Conservation (phyloP, 2,888 invertebrate genomes). For the Ornithoptera alexandrae region DNA sequence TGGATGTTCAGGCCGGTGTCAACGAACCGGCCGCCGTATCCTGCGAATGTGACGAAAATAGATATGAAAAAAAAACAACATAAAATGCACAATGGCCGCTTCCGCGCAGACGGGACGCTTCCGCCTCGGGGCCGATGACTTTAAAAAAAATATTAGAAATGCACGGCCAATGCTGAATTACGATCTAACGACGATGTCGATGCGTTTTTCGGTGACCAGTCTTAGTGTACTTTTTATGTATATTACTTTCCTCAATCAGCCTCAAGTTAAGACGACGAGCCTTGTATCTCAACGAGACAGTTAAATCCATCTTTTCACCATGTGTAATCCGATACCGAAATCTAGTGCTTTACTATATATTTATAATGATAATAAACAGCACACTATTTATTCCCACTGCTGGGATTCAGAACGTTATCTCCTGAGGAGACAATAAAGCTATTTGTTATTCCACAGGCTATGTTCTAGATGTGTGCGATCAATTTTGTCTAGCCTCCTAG, state of each 20-base stretch:
- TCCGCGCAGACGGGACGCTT: conserved; percentile 63
- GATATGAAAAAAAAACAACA: conserved; percentile 54
- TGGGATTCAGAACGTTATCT: too few species aligned
- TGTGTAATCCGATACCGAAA: too few species aligned
- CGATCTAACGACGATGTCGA: conserved; percentile 52
- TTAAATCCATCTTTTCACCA: too few species aligned
- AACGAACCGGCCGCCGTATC: conserved; percentile 51
- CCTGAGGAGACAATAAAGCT: too few species aligned
- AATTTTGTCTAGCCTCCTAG: too few species aligned
- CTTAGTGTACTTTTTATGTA: neutral
- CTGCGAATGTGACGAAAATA: conserved; percentile 70
- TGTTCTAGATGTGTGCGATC: too few species aligned
- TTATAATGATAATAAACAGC: too few species aligned
- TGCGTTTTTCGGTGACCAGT: conserved; percentile 25
- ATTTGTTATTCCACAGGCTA: too few species aligned
- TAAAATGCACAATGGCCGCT: conserved; percentile 64
- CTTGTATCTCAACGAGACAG: too few species aligned
- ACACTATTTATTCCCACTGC: too few species aligned
- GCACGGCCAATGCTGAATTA: conserved; percentile 60
- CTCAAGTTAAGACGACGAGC: too few species aligned
- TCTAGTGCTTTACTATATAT: too few species aligned
- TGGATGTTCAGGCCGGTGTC: conserved; percentile 29
- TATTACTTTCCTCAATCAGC: neutral
- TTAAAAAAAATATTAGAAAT: conserved; percentile 53
- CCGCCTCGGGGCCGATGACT: conserved; percentile 60